These are phyloP conservation scores for Crenichthys baileyi DNA, from an alignment of 2,797 vertebrate genomes.

Conservation along the genomic window DNA sequence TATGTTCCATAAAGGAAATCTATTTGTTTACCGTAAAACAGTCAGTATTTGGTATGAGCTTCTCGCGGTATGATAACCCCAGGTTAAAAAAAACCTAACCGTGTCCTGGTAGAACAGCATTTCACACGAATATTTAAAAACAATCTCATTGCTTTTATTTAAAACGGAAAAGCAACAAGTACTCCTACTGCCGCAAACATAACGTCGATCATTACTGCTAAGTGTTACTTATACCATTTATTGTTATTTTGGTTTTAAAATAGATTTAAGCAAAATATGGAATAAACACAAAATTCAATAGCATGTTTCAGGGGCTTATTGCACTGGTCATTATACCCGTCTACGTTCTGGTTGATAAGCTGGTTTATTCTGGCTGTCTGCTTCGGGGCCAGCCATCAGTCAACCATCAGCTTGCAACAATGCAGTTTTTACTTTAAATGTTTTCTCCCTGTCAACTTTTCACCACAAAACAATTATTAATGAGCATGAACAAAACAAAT, in stretches of 20 bases:
- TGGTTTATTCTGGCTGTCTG: not conserved
- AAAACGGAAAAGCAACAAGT: not conserved
- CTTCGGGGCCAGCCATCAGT: not conserved
- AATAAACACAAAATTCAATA: not conserved
- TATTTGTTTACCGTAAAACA: not conserved
- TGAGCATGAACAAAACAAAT: too few species aligned
- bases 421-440: too few species aligned
- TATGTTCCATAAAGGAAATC: not conserved
- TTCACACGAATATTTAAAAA: not conserved
- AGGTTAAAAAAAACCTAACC: not conserved
- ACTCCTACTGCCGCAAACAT: not conserved
- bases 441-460: too few species aligned
- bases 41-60: not conserved
- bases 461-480: too few species aligned
- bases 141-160: not conserved
- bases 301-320: not conserved
- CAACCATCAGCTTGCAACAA: too few species aligned
- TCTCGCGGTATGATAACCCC: not conserved
- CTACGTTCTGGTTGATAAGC: not conserved
- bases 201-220: not conserved
- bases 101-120: not conserved
- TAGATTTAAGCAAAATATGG: not conserved
- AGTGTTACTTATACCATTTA: not conserved
- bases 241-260: not conserved
- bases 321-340: not conserved